Evolutionary conservation across 2,797 vertebrate species (phyloP).

Genomic region (Mus minutoides): DNA sequence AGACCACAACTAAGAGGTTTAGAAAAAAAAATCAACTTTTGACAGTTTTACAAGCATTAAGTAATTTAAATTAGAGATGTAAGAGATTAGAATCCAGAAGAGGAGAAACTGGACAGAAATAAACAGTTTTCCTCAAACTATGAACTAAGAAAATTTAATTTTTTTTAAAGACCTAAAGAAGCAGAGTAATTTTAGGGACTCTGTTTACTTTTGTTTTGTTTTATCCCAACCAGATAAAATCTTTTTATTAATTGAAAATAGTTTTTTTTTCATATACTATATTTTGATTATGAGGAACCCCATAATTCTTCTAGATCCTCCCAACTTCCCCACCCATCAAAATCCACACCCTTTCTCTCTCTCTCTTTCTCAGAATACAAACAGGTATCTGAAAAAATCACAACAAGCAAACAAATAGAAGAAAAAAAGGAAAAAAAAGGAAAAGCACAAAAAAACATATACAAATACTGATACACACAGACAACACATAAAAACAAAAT

Average conservation of each 20-base stretch:
- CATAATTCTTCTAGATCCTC: neutral
- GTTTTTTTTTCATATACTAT: neutral
- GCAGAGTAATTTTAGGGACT: neutral
- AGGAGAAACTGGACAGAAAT: constrained; percentile 3
- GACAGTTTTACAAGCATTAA: constrained; percentile 15
- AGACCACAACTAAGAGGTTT: constrained; percentile 16
- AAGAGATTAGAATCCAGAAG: neutral
- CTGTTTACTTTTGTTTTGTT: neutral
- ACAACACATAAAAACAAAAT: neutral
- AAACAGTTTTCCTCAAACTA: constrained; percentile 20
- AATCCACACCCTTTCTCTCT: neutral
- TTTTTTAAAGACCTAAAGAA: neutral
- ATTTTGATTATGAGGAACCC: neutral
- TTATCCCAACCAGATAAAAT: neutral
- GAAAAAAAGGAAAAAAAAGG: neutral
- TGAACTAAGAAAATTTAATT: neutral
- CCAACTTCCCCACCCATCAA: neutral
- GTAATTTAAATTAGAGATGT: constrained; percentile 56
- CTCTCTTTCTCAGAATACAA: neutral
- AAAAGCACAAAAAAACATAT: neutral
- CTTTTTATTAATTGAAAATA: neutral
- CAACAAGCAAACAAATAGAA: neutral
- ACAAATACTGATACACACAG: neutral
- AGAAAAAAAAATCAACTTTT: neutral
- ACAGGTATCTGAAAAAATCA: neutral